Conservation (phyloP, 2,797 vertebrate genomes). For the Gorsachius magnificus region DNA sequence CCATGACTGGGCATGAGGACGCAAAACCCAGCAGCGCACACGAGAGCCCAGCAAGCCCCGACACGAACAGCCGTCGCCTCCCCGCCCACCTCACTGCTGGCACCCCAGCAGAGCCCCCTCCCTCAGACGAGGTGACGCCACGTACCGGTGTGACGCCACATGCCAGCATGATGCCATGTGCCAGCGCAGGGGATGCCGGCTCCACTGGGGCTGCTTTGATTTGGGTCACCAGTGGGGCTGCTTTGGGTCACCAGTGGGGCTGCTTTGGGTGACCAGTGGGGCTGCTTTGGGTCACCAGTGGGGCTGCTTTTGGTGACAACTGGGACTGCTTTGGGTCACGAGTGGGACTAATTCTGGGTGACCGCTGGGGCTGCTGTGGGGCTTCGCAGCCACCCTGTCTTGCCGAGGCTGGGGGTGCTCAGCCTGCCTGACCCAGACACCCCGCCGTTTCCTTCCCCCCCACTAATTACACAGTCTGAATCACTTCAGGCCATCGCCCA, state of each 20-base stretch:
- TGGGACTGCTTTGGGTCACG: not conserved
- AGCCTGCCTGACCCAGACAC: not conserved
- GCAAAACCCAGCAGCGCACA: fast-evolving
- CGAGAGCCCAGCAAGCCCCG: not conserved
- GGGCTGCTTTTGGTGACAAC: not conserved
- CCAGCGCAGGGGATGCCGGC: fast-evolving
- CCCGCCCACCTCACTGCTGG: fast-evolving
- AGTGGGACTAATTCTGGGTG: not conserved
- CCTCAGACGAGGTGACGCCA: fast-evolving
- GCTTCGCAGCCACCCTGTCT: not conserved
- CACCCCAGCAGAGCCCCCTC: not conserved
- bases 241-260: not conserved
- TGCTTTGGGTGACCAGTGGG: not conserved
- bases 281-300: not conserved
- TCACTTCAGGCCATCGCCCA: not conserved
- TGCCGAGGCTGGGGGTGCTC: fast-evolving
- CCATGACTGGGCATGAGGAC: not conserved
- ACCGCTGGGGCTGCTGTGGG: too few species aligned
- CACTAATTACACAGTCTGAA: not conserved
- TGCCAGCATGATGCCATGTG: not conserved
- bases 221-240: not conserved
- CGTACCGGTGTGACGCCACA: not conserved
- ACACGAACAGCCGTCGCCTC: fast-evolving
- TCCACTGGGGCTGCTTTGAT: not conserved
- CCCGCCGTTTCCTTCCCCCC: not conserved